Percentiles rank a stretch among this genome's conserved stretches.
Conservation (phyloP, 2,797 vertebrate genomes). For the Stomatorhinus walkeri region DNA sequence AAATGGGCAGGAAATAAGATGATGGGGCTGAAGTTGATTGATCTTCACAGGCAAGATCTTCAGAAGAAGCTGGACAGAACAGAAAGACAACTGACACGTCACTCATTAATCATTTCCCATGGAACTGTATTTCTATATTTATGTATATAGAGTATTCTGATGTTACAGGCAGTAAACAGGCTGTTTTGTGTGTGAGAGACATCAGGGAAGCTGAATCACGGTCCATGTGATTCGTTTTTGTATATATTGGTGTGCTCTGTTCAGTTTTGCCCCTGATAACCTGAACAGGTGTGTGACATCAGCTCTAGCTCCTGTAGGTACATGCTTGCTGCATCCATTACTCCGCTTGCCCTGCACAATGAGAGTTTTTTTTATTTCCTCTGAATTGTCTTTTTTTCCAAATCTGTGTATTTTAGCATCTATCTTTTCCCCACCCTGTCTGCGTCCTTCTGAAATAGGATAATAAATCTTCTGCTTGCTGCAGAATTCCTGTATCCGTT, state of each 20-base stretch:
- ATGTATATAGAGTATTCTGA: not conserved
- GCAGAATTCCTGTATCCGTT: not conserved
- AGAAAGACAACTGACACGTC: not conserved
- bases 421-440: not conserved
- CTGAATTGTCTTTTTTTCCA: not conserved
- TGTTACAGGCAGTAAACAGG: not conserved
- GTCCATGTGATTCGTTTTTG: not conserved
- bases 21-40: not conserved
- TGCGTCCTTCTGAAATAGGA: not conserved
- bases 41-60: not conserved
- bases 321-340: not conserved
- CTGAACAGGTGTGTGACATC: not conserved
- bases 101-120: not conserved
- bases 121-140: not conserved
- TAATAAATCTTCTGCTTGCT: not conserved
- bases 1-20: not conserved
- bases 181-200: not conserved
- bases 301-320: not conserved
- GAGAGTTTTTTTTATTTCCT: not conserved
- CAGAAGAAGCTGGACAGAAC: not conserved
- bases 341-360: not conserved
- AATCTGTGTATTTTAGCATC: not conserved
- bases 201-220: not conserved
- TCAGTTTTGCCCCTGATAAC: not conserved
- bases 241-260: not conserved